Conservation (phyloP, 2,888 invertebrate species). For the Ochropleura leucogaster region DNA sequence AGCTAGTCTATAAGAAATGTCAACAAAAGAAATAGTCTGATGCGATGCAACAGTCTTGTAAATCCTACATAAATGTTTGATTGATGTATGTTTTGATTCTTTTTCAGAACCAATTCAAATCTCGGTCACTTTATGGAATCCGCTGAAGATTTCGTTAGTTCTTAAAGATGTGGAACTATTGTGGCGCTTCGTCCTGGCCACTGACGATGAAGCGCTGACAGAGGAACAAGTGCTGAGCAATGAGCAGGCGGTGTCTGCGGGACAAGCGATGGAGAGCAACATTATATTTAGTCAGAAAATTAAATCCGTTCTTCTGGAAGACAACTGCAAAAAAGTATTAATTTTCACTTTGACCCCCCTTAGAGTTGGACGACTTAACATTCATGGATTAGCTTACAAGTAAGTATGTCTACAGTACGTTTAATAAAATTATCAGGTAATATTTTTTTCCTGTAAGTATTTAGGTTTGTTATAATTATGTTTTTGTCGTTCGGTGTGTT, state of each 20-base stretch:
- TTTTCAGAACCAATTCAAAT: conserved; percentile 94
- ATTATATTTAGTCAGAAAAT: conserved; percentile 91
- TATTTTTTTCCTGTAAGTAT: neutral
- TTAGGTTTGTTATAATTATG: neutral
- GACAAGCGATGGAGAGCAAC: conserved; percentile 76
- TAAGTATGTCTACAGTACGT: conserved; percentile 75
- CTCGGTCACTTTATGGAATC: conserved; percentile 94
- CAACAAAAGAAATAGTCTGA: neutral
- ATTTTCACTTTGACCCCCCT: conserved; percentile 94
- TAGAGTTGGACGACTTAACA: conserved; percentile 93
- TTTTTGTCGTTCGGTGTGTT: neutral
- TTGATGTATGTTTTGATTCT: neutral
- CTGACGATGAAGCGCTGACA: conserved; percentile 70
- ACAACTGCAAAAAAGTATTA: conserved; percentile 91
- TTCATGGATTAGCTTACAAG: conserved; percentile 94
- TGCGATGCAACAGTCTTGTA: neutral
- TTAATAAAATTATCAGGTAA: neutral
- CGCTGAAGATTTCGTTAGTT: conserved; percentile 93
- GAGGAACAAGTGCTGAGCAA: conserved; percentile 76
- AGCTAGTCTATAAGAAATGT: no score
- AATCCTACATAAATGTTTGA: neutral
- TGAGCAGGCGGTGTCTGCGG: conserved; percentile 79
- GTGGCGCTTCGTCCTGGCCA: conserved; percentile 91
- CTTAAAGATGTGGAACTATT: conserved; percentile 93
- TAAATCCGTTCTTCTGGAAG: conserved; percentile 90